Evolutionary conservation across 2,888 invertebrate genomes (phyloP).

Genomic region (Ecdyonurus torrentis): DNA sequence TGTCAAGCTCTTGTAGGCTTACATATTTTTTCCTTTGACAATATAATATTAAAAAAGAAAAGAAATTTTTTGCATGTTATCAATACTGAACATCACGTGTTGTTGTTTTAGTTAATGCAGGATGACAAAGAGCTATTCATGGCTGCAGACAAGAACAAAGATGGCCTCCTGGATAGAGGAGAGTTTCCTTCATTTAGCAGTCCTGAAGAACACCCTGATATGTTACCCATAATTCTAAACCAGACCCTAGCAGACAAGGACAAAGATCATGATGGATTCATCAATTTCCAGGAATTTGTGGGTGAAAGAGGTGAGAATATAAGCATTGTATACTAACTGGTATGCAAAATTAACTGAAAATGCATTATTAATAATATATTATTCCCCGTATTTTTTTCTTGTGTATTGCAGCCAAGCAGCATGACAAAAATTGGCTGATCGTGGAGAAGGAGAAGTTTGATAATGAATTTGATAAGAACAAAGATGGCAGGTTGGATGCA

Average conservation of each 20-base stretch:
- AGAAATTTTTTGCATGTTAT: too few species aligned
- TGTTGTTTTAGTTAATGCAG: constrained; percentile 45
- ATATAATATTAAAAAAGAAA: too few species aligned
- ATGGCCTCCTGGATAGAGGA: constrained; percentile 50
- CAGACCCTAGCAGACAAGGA: constrained; percentile 81
- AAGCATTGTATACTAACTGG: neutral
- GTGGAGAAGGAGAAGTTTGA: constrained; percentile 71
- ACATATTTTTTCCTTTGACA: too few species aligned
- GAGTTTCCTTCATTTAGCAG: constrained; percentile 85
- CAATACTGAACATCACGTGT: too few species aligned
- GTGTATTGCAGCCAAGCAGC: constrained; percentile 32
- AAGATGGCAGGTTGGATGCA: constrained; percentile 61
- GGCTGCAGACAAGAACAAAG: constrained; percentile 67
- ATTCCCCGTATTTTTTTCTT: constrained; percentile 20
- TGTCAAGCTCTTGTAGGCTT: too few species aligned
- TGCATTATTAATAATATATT: too few species aligned
- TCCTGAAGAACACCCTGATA: constrained; percentile 81
- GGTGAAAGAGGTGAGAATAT: constrained; percentile 40
- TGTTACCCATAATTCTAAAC: constrained; percentile 61
- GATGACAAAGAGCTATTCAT: constrained; percentile 79
- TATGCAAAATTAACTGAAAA: neutral
- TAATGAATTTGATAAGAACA: constrained; percentile 65
- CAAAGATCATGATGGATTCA: constrained; percentile 59
- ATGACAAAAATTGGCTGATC: constrained; percentile 54
- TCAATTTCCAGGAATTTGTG: constrained; percentile 73